Evolutionary conservation across 2,797 vertebrate species (phyloP), one percentile per base, ranked within the genome.

Genomic region (Cossypha caffra): DNA sequence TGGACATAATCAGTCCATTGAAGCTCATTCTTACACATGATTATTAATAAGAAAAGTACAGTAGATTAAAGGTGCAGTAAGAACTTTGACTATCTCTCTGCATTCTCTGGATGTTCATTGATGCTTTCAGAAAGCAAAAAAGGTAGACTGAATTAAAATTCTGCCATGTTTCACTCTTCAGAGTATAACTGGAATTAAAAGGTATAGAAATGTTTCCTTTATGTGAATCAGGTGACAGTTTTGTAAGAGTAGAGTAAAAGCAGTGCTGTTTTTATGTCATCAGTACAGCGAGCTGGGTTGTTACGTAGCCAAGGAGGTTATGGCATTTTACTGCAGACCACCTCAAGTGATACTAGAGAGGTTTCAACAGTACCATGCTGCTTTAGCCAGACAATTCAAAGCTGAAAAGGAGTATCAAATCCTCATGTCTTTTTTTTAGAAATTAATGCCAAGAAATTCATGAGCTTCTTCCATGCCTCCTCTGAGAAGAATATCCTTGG

Each of bases 11-110:
- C 84, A 61, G n/a, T 51, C 63, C 54, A 79, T 4, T 90, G 68
- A 90, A 78, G 43, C 23, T 89, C 58, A n/a, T 71, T 95, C 79
- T 92, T 90, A 68, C 54, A 93, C 21, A 71, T 50, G 35, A 82
- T 88, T 92, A 72, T 88, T 77, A 75, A 66, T 69, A 90, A 63
- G 43, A 78, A 95, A 88, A 90, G 29, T 76, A 73, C 31, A 78
- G 59, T n/a, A 84, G 47, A 73, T 81, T 82, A 90, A 91, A 86
- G 59, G 24, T 59, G 66, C 40, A 79, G 51, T 42, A 78, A 79
- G 35, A 79, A 79, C 18, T 81, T 76, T 25, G 29, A 71, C 48
- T 6, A 3, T 42, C 40, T 92, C 42, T 38, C 45, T 85, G 48
- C 31, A 47, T 61, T 72, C 33, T 88, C 58, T 81, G 48, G 26